Evolutionary conservation across 1,140 invertebrate genomes (phyloP).

Genomic region (Listronotus bonariensis): DNA sequence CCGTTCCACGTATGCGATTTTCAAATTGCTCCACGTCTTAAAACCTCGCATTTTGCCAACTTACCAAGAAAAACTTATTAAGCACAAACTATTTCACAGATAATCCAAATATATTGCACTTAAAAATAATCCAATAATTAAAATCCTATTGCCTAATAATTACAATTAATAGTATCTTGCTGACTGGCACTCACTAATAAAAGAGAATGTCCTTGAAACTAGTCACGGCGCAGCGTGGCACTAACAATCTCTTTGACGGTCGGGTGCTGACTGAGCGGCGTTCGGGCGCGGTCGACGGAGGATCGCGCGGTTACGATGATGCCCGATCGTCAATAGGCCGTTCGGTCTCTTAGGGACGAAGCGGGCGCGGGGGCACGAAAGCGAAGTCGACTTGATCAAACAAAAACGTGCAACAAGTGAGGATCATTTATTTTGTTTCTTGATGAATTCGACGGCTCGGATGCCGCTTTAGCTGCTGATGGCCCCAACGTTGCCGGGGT

Average conservation of each 20-base stretch:
- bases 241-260: conserved; percentile 20
- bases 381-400: conserved; percentile 37
- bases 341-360: conserved; percentile 11
- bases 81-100: neutral
- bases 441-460: conserved; percentile 14
- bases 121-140: conserved; percentile 5
- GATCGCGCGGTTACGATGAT: conserved; percentile 24
- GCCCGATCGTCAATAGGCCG: conserved; percentile 17
- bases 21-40: neutral
- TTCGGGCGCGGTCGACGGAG: conserved; percentile 32
- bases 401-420: conserved; percentile 41
- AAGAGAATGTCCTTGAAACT: conserved; percentile 36
- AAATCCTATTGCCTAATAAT: neutral
- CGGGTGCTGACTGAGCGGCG: conserved; percentile 24
- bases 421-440: conserved; percentile 36
- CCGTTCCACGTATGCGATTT: conserved; percentile 14
- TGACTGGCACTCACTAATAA: conserved; percentile 9
- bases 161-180: conserved; percentile 13
- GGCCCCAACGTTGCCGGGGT: conserved; percentile 11
- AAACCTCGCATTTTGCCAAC: neutral
- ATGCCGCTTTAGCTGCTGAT: conserved; percentile 6
- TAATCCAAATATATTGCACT: conserved; percentile 33
- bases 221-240: conserved; percentile 9
- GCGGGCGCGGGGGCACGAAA: conserved; percentile 13
- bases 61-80: neutral